Percentiles rank a stretch among this genome's conserved stretches.
Conservation (phyloP, 2,113 vertebrate genomes). For the Prietella phreatophila region DNA sequence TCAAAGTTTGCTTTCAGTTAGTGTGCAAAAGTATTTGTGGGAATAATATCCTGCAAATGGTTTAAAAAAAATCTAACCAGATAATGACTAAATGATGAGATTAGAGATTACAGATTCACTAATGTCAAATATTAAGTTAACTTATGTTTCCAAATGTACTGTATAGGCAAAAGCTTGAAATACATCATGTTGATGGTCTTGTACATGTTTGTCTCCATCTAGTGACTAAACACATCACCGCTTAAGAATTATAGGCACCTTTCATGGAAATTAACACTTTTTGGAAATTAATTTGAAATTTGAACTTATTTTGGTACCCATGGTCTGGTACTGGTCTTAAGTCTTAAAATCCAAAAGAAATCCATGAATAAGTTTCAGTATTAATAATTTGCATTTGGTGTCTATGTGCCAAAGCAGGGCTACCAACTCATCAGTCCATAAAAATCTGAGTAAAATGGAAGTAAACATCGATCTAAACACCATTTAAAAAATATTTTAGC, state of each 20-base stretch:
- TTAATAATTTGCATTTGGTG: background rate
- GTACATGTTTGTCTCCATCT: conserved; percentile 31
- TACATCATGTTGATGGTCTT: background rate
- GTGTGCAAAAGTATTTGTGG: no score
- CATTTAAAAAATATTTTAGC: background rate
- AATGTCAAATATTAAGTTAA: background rate
- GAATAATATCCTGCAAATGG: no score
- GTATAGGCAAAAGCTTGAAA: background rate
- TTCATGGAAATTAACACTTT: background rate
- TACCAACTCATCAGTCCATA: background rate
- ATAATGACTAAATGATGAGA: no score
- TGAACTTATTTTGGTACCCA: background rate
- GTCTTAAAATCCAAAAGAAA: background rate
- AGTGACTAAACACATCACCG: conserved; percentile 10
- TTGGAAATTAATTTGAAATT: no score
- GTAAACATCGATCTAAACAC: background rate
- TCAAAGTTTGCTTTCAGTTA: no score
- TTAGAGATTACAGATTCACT: background rate
- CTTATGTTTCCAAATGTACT: background rate
- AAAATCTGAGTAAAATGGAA: background rate
- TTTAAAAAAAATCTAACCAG: no score
- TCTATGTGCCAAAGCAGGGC: background rate
- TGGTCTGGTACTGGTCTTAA: background rate
- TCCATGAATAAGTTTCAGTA: background rate
- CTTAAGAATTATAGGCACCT: background rate